Percentiles rank a stretch among this genome's conserved stretches.
Evolutionary conservation across 2,113 vertebrate species (phyloP).

Genomic region (Mobula hypostoma): DNA sequence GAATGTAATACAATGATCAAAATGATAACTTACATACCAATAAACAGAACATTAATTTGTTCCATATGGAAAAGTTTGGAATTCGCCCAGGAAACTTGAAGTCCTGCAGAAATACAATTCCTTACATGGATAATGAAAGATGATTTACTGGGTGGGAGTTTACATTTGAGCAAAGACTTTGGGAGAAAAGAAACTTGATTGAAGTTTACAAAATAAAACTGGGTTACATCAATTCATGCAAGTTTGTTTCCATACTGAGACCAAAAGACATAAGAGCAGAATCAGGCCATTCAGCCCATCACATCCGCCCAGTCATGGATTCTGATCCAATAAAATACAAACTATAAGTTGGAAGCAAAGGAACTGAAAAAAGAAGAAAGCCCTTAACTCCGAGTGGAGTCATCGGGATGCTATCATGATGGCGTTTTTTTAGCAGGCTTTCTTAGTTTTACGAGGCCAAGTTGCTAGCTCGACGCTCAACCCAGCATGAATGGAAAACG

Average conservation of each 20-base stretch:
- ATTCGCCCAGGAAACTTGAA: not conserved
- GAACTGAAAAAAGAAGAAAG: not conserved
- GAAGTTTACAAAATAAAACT: not conserved
- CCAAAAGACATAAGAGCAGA: too few species aligned
- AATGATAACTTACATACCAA: not conserved
- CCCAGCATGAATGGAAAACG: too few species aligned
- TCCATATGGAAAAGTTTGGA: not conserved
- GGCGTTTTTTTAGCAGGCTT: too few species aligned
- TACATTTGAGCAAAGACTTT: not conserved
- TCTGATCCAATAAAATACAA: not conserved
- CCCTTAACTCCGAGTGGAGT: too few species aligned
- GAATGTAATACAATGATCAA: not conserved
- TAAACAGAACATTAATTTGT: not conserved
- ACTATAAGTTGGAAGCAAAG: not conserved
- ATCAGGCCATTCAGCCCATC: too few species aligned
- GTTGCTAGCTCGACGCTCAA: too few species aligned
- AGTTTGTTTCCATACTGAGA: not conserved
- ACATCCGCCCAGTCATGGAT: too few species aligned
- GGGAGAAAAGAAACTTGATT: not conserved
- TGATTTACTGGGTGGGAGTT: not conserved
- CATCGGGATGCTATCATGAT: too few species aligned
- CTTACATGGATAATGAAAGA: not conserved
- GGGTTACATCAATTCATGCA: not conserved
- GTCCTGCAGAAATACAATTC: not conserved
- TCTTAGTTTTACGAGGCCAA: too few species aligned